Evolutionary conservation across 2,113 vertebrate species (phyloP), one percentile per base, ranked within the genome.

Genomic region (Mirounga angustirostris): DNA sequence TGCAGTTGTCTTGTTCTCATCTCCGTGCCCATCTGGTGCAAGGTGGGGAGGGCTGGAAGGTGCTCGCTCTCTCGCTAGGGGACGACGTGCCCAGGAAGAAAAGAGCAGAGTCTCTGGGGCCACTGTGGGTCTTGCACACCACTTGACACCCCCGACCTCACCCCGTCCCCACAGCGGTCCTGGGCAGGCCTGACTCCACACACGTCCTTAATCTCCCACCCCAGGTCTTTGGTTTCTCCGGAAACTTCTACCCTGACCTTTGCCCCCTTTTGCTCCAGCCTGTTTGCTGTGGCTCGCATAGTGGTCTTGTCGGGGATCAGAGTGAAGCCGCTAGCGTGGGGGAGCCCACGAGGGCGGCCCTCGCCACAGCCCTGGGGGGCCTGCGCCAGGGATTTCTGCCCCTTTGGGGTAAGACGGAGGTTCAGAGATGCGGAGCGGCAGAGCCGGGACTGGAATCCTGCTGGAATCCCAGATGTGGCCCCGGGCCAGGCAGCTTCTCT

Each of bases 231-330:
- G 7, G 52, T 36, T 76, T 36, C 18, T 33, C 26, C 22, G 61
- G n/a, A n/a, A 43, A 0, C 59, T 46, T 93, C 19, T 18, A 1
- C 52, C 92, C 36, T 69, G 36, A 56, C 67, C 73, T 65, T 76
- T 19, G 24, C 33, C 24, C 50, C n/a, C 3, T 19, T 19, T 63
- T 22, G 22, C 33, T 40, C 1, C 0, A 2, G 26, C 24, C 24
- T 50, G 0, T 54, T n/a, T n/a, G 59, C 83, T 67, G 0, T 43
- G 36, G 59, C 71, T 54, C 26, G 2, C 19, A 0, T 11, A 0
- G 36, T 7, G 33, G 28, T 40, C 36, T 86, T 43, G 16, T 56
- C 14, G 6, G 12, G 28, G 56, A n/a, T 14, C 3, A 22, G 9
- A 30, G 7, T 2, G 5, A 11, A 54, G 54, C 2, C 26, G 30